Evolutionary conservation across 2,888 invertebrate genomes (phyloP).

Genomic region (Thalpophila matura): DNA sequence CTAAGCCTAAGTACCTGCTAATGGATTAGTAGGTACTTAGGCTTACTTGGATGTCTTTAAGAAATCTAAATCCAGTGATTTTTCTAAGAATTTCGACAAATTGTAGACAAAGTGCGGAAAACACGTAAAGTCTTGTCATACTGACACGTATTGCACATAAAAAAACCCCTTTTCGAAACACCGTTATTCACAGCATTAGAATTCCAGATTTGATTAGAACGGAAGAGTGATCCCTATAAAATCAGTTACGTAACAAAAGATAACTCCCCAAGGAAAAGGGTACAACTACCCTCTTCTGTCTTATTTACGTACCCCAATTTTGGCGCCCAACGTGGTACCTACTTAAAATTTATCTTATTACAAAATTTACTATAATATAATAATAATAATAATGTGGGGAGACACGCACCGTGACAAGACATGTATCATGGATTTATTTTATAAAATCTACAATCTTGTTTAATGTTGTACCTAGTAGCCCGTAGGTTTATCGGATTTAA

Average conservation of each 20-base stretch:
- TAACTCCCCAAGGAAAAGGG: conserved; percentile 21
- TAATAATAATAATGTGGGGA: conserved; percentile 20
- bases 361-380: conserved; percentile 22
- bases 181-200: conserved; percentile 17
- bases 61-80: too few species aligned
- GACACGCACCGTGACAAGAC: conserved; percentile 1
- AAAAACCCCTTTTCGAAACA: conserved; percentile 2
- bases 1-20: too few species aligned
- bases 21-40: too few species aligned
- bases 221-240: conserved; percentile 26
- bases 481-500: neutral
- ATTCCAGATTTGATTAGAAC: conserved; percentile 47
- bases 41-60: too few species aligned
- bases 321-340: conserved; percentile 39
- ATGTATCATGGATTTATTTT: neutral
- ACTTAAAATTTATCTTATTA: conserved; percentile 24
- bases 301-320: conserved; percentile 33
- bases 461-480: neutral
- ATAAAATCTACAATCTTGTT: neutral
- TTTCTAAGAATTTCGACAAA: too few species aligned
- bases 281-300: conserved; percentile 18
- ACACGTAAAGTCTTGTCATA: neutral
- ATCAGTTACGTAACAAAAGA: conserved; percentile 34
- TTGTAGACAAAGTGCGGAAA: too few species aligned
- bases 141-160: conserved; percentile 8